Evolutionary conservation across 2,888 invertebrate genomes (phyloP), one percentile per base, ranked within the genome.

Genomic region (Cremastinae sp.): DNA sequence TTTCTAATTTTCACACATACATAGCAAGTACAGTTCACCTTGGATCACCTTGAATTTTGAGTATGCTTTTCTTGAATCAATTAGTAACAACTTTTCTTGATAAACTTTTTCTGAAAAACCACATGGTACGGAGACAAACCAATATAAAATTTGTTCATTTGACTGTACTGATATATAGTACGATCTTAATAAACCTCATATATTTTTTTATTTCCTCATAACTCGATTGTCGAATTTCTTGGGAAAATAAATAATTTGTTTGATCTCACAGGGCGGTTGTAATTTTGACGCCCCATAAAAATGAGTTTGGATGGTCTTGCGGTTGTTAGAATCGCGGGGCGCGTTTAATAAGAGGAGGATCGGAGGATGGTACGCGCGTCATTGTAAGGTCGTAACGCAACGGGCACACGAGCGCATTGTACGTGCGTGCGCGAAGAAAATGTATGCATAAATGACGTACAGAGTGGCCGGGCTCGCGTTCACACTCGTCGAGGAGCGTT

Each of bases 361-460:
- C n/a, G 16, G 8, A 14, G 4, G 64, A 16, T 64, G 53, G 62
- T 14, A 53, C 34, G 66, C 53, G 66, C 81, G 74, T 82, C 82
- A 83, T 84, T 83, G 83, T 82, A 83, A 84, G 85, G 85, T 84
- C 84, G 83, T 83, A 28, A 22, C 81, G 82, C 80, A 82, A 20
- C 43, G 20, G 4, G 34, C 14, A 34, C 34, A 22, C 49, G 22
- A 22, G 41, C 38, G 16, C 47, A 41, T 14, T 45, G 16, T 12
- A 5, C 28, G 43, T 38, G 14, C n/a, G 0, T 12, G 14, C n/a
- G 12, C 22, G 14, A 16, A 14, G 22, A 43, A 65, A 65, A 43
- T 43, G 28, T 53, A 53, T 16, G 65, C 38, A 51, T n/a, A 41
- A 53, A n/a, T 49, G 47, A 68, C 22, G 43, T 51, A 54, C 0